Percentiles rank a stretch among this genome's conserved stretches.
These are phyloP conservation scores for Philhelius pedissequus DNA, from an alignment of 2,888 invertebrate species.

Conservation along the genomic window DNA sequence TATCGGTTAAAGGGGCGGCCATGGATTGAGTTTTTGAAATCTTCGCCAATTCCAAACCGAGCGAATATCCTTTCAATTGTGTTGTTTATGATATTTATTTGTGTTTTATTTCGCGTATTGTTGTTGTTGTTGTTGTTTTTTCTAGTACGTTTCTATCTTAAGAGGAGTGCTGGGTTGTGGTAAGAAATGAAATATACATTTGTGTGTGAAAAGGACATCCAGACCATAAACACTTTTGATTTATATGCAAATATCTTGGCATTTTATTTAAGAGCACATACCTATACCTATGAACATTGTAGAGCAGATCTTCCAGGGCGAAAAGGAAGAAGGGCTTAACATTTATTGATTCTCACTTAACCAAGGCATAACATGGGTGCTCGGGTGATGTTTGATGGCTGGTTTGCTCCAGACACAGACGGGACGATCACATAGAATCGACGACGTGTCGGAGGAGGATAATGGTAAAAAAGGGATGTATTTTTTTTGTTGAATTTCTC, in stretches of 20 bases:
- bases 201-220: conserved; percentile 61
- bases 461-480: background rate
- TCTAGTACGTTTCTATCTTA: background rate
- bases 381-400: background rate
- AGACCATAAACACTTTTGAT: conserved; percentile 67
- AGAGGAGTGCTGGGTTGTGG: background rate
- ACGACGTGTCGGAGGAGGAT: background rate
- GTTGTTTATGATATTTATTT: conserved; percentile 66
- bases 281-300: background rate
- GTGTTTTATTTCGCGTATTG: conserved; percentile 24
- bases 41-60: conserved; percentile 49
- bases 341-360: conserved; percentile 39
- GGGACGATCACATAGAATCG: background rate
- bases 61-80: conserved; percentile 64
- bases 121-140: background rate
- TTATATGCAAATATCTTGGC: conserved; percentile 64
- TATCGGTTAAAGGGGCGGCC: background rate
- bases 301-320: background rate
- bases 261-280: conserved; percentile 11
- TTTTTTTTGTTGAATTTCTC: conserved; percentile 6
- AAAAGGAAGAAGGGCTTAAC: background rate
- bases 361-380: background rate
- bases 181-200: background rate
- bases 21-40: conserved; percentile 4
- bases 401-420: conserved; percentile 1